These are phyloP conservation scores for Camponotus pennsylvanicus DNA, from an alignment of 1,140 invertebrate genomes.

Conservation along the genomic window DNA sequence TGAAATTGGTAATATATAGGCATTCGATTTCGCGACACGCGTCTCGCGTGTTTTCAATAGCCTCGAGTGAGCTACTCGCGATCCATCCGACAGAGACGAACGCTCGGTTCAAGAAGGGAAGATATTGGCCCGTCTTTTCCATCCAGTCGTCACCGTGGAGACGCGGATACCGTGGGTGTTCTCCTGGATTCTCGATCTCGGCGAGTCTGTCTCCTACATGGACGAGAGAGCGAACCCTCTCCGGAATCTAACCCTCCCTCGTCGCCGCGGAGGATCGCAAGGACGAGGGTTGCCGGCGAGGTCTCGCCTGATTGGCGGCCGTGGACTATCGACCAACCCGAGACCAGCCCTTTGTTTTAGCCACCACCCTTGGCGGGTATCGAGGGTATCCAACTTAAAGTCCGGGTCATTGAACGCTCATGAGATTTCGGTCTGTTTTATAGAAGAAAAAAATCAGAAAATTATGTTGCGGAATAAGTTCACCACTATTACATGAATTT, in stretches of 20 bases:
- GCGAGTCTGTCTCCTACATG: constrained; percentile 71
- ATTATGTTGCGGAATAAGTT: not conserved
- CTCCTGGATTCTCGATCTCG: constrained; percentile 73
- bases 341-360: constrained; percentile 85
- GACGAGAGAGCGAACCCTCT: constrained; percentile 75
- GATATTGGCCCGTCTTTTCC: constrained; percentile 63
- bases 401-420: constrained; percentile 68
- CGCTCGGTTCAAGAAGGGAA: constrained; percentile 43
- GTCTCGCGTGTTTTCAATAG: constrained; percentile 45
- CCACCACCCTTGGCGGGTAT: constrained; percentile 80
- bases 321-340: constrained; percentile 85
- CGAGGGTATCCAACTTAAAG: constrained; percentile 71
- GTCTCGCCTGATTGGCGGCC: constrained; percentile 84
- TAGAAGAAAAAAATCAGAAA: not conserved
- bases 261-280: constrained; percentile 77
- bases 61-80: constrained; percentile 46
- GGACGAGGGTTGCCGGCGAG: constrained; percentile 79
- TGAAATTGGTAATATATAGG: constrained; percentile 12
- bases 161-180: constrained; percentile 76
- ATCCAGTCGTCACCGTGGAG: constrained; percentile 80
- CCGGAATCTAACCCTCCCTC: constrained; percentile 71
- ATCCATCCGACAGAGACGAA: constrained; percentile 40
- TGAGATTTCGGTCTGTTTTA: constrained; percentile 60
- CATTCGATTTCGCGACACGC: constrained; percentile 8
- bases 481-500: not conserved